Evolutionary conservation across 2,888 invertebrate species (phyloP).

Genomic region (Portevinia maculata): DNA sequence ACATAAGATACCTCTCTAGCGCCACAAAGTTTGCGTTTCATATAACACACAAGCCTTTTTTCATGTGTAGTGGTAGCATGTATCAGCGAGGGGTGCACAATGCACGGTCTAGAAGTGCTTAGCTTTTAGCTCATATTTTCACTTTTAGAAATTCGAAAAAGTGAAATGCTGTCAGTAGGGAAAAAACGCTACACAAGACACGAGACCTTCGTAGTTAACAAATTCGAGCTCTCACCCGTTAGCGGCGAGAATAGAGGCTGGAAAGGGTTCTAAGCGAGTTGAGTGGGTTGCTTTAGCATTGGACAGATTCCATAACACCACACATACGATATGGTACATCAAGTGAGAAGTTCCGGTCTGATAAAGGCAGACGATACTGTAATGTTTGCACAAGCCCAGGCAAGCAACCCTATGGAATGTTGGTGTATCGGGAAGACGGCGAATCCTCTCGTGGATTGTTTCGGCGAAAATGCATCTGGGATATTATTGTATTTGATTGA

Average conservation of each 20-base stretch:
- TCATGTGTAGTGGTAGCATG: conserved; percentile 6
- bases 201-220: conserved; percentile 54
- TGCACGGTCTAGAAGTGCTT: conserved; percentile 59
- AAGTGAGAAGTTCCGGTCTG: conserved; percentile 72
- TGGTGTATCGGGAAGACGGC: conserved; percentile 51
- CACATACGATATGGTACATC: conserved; percentile 37
- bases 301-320: conserved; percentile 55
- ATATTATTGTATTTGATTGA: conserved; percentile 36
- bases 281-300: conserved; percentile 25
- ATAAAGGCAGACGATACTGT: conserved; percentile 58
- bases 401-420: conserved; percentile 45
- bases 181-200: conserved; percentile 53
- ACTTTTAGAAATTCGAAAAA: conserved; percentile 72
- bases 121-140: conserved; percentile 73
- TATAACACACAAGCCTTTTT: not conserved
- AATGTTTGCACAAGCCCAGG: conserved; percentile 50
- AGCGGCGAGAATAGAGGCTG: too few relatives aligned
- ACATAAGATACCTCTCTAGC: not conserved
- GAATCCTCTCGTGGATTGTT: conserved; percentile 58
- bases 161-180: conserved; percentile 71
- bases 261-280: conserved; percentile 21
- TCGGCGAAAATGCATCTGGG: conserved; percentile 47
- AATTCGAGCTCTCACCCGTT: conserved; percentile 44
- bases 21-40: not conserved
- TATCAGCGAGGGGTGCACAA: conserved; percentile 48